A percentile compares a stretch with the other conserved stretches of the same genome.
Conservation (phyloP, 2,113 vertebrate species). For the Pongo abelii region DNA sequence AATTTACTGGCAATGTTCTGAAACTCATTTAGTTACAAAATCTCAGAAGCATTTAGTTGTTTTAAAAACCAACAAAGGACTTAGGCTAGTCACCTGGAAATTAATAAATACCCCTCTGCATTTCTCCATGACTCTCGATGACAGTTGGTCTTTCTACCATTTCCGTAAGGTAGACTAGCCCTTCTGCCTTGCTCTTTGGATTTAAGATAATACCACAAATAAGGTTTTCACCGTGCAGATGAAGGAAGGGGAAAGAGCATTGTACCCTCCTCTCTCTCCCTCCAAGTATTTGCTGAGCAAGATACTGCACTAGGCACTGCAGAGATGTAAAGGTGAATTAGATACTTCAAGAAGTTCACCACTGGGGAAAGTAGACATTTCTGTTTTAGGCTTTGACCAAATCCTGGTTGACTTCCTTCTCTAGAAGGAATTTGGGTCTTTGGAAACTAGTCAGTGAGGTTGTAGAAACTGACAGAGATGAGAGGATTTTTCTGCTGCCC, state of each 20-base stretch:
- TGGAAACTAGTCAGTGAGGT: conserved; percentile 31
- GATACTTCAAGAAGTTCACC: neutral
- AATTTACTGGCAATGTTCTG: neutral
- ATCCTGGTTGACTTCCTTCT: neutral
- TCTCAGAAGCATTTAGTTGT: neutral
- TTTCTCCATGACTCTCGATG: neutral
- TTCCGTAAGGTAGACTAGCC: too few relatives aligned
- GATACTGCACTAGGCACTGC: neutral
- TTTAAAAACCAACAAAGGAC: conserved; percentile 28
- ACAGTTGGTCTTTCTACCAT: neutral
- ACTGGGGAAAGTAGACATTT: rapidly evolving
- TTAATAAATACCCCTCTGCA: neutral
- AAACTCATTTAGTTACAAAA: neutral
- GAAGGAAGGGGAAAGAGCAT: neutral
- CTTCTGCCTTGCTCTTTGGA: neutral
- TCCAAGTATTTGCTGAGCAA: neutral
- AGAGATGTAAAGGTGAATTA: neutral
- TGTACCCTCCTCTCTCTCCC: neutral
- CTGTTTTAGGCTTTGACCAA: neutral
- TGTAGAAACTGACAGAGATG: neutral
- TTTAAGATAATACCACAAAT: neutral
- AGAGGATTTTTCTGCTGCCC: neutral
- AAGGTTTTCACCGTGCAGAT: neutral
- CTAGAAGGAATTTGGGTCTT: neutral
- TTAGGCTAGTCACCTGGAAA: neutral